A percentile compares a stretch with the other conserved stretches of the same genome.
These are phyloP conservation scores for Thymelicus sylvestris DNA, from an alignment of 2,888 invertebrate genomes.

Conservation along the genomic window DNA sequence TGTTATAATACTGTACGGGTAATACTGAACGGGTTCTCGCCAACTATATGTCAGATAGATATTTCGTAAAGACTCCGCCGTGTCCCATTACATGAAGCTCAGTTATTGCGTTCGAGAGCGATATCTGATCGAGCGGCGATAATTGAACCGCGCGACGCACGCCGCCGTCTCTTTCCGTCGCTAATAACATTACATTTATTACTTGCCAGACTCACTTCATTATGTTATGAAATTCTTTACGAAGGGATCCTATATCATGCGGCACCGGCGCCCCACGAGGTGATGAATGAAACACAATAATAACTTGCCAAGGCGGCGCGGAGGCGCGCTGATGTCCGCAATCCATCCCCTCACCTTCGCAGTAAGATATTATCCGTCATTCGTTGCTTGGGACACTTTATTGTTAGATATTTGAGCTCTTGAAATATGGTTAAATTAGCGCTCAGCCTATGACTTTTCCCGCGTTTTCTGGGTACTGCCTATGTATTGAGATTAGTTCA, in stretches of 20 bases:
- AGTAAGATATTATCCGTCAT: conserved; percentile 27
- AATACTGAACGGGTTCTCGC: too few species aligned
- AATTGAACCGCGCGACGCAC: not conserved
- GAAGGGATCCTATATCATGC: conserved; percentile 23
- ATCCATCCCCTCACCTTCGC: conserved; percentile 21
- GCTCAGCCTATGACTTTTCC: too few species aligned
- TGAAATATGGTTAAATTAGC: too few species aligned
- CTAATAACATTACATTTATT: conserved; percentile 21
- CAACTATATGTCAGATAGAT: too few species aligned
- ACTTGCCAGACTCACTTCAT: conserved; percentile 15
- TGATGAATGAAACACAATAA: conserved; percentile 35
- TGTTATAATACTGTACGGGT: too few species aligned
- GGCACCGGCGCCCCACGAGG: conserved; percentile 1
- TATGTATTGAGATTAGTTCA: too few species aligned
- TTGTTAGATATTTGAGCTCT: too few species aligned
- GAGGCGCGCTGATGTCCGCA: conserved; percentile 24
- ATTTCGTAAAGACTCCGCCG: too few species aligned
- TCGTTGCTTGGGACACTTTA: not conserved
- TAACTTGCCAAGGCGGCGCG: conserved; percentile 23
- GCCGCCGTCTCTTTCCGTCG: not conserved
- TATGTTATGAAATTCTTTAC: conserved; percentile 6
- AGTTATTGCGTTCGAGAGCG: not conserved
- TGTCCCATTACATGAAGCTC: too few species aligned
- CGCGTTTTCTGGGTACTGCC: too few species aligned
- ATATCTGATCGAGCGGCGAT: conserved; percentile 1